Base-by-base conservation (phyloP, 2,797 vertebrate genomes). In the Parauchenoglanis punctatus region DNA sequence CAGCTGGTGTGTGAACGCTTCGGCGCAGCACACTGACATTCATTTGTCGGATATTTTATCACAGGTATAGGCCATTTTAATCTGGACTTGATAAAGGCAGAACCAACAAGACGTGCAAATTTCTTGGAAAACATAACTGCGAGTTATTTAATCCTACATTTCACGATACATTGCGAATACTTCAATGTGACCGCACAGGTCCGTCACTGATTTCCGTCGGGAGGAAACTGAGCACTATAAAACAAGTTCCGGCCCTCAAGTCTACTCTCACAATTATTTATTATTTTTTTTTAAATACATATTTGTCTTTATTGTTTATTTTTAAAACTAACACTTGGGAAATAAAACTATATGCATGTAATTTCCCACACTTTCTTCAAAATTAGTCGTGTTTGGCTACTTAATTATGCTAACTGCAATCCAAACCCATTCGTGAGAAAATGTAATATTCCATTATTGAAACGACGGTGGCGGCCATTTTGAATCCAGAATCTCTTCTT, bases 221-320 rank as follows among this genome's bases (percentile, higher is more conserved):
- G 84, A 18, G n/a, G 94, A 92, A 93, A 92, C 91, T 67, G 3
- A 12, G 40, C 4, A 28, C 20, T 0, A 6, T 11, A 70, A 35
- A 2, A 91, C 89, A 35, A 89, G 94, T 95, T 95, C 94, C 94
- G 88, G 90, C 44, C 7, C 40, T 5, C 7, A 46, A 65, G 56
- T 3, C 23, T 7, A 40, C 4, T 7, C 11, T 35, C 8, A 20
- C n/a, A 61, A 31, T 25, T 8, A 28, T 3, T 28, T 1, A 28
- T 20, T 59, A 11, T 17, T 6, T 8, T 1, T 25, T 7, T 63
- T 63, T 10, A 17, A 15, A 40, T 20, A 12, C 8, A 20, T 18
- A 44, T 23, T 25, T 25, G 7, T 3, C 7, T 25, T 63, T 63
- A 25, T 59, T 59, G 59, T 65, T 65, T 65, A 13, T 54, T 54